Percentiles rank a stretch among this genome's conserved stretches.
phyloP scores from a whole-genome alignment of 2,797 vertebrate genomes.

The Sebastiscus tertius region DNA sequence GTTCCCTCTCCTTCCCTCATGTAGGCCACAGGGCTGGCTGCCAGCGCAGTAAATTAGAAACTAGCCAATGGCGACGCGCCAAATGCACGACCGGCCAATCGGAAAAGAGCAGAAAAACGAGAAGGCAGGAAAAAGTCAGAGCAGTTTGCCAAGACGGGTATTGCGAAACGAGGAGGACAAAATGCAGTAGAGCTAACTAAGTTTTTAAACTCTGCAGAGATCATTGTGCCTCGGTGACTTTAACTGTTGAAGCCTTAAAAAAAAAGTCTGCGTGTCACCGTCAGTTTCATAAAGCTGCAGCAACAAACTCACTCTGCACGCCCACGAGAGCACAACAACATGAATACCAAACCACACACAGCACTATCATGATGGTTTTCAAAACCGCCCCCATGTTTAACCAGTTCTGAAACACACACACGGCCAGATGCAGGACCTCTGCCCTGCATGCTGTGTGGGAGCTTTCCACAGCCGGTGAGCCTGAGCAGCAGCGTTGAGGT shows the following conservation, averaged over 20 bases:
- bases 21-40: constrained; percentile 42
- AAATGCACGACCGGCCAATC: constrained; percentile 50
- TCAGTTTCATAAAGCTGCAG: neutral
- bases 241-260: neutral
- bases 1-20: constrained; percentile 38
- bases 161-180: constrained; percentile 50
- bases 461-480: neutral
- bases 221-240: neutral
- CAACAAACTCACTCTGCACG: neutral
- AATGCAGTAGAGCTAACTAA: neutral
- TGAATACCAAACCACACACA: neutral
- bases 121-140: constrained; percentile 22
- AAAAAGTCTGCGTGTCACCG: neutral
- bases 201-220: neutral
- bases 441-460: constrained; percentile 28
- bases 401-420: neutral
- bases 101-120: constrained; percentile 29
- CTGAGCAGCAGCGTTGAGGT: neutral
- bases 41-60: constrained; percentile 63
- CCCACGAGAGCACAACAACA: neutral
- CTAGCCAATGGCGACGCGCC: constrained; percentile 48
- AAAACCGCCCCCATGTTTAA: neutral
- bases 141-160: constrained; percentile 35
- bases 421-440: constrained; percentile 28
- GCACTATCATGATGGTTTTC: neutral